phyloP scores from a whole-genome alignment of 2,797 vertebrate genomes.

The Tragelaphus oryx region DNA sequence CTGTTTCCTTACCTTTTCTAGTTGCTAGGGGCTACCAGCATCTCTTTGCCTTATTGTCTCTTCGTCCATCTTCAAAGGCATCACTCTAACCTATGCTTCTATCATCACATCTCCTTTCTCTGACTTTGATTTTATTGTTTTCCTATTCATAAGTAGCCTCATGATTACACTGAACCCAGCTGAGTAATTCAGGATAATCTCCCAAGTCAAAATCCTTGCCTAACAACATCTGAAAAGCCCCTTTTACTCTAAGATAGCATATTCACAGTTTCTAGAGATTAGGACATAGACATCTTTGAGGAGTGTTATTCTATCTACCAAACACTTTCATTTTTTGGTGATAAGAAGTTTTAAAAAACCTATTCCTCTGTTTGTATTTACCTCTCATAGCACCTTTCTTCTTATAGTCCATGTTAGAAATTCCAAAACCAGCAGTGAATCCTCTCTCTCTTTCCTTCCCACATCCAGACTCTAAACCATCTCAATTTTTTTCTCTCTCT shows the following conservation, averaged over 20 bases:
- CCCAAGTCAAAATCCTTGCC: background rate
- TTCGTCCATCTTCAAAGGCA: background rate
- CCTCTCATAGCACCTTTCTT: background rate
- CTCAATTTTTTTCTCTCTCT: background rate
- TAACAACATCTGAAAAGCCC: background rate
- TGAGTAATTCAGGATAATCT: background rate
- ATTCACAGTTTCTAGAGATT: background rate
- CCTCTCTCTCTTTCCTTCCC: background rate
- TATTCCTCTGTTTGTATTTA: background rate
- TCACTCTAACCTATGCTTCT: background rate
- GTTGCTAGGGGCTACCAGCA: background rate
- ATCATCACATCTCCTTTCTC: background rate
- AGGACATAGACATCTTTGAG: background rate
- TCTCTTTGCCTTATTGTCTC: background rate
- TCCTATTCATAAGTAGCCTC: background rate
- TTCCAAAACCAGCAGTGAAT: background rate
- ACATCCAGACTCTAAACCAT: background rate
- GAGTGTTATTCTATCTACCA: background rate
- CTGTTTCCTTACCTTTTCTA: background rate
- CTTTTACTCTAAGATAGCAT: background rate
- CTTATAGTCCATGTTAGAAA: background rate
- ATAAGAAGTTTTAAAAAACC: background rate
- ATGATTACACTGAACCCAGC: background rate
- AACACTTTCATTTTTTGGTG: background rate
- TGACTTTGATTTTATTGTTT: background rate